Evolutionary conservation across 2,797 vertebrate species (phyloP), one percentile per base, ranked within the genome.

Genomic region (Naso thynnoides): DNA sequence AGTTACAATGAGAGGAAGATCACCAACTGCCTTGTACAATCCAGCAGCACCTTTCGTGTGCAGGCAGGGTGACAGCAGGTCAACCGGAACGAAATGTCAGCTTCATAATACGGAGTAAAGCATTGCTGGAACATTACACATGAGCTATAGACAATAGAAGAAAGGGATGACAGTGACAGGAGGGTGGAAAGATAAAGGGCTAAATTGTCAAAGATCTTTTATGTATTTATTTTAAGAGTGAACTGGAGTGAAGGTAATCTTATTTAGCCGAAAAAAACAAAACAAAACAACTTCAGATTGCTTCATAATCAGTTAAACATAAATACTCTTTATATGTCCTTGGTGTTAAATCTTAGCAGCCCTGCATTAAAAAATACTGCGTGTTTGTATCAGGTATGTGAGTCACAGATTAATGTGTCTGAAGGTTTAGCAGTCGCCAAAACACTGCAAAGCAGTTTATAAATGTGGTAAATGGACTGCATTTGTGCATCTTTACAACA

Each of bases 21-120:
- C 69, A 68, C 56, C 5, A 50, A 64, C 62, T 67, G 36, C 29
- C 41, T 55, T 41, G 49, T 59, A 58, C 23, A 41, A 78, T 77
- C 65, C 73, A 78, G 73, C 45, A 59, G 38, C 52, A 49, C 59
- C 62, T 69, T 52, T 70, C 42, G 24, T 24, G 13, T 14, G 50
- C 47, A 56, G 53, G 75, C 61, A 55, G 53, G 70, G 66, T 53
- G 68, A 45, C 44, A 64, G 63, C 70, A 67, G 87, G 87, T 89
- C 89, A 86, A 39, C 79, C 52, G 75, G 68, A 87, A 81, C 39
- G 33, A 76, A 48, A 81, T 84, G 75, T 83, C 65, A 79, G 64
- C 86, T 83, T 57, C 80, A 82, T 85, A 79, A 86, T 84, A 87
- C 82, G 82, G 82, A 63, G 59, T 73, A 71, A 79, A 77, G 73